Percentiles rank a stretch among this genome's conserved stretches.
phyloP scores from a whole-genome alignment of 2,888 invertebrate species.

The Aporophyla lueneburgensis region DNA sequence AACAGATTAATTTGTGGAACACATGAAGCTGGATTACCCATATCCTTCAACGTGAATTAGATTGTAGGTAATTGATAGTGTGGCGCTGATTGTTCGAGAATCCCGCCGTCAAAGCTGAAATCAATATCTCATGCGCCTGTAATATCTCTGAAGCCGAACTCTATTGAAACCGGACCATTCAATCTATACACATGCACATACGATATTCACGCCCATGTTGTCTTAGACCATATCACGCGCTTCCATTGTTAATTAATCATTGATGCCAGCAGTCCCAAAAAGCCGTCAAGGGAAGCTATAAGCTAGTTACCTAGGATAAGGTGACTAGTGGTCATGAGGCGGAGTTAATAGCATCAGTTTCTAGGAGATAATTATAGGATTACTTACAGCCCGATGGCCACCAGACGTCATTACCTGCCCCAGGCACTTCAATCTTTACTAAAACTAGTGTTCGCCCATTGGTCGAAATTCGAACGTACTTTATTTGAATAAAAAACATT shows the following conservation, averaged over 20 bases:
- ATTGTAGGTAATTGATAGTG: no score
- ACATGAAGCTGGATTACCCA: no score
- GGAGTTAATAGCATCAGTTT: background rate
- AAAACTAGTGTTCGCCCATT: no score
- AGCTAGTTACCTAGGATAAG: background rate
- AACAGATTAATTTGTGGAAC: no score
- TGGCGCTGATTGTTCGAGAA: no score
- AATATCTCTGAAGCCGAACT: background rate
- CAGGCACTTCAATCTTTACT: background rate
- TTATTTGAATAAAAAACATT: no score
- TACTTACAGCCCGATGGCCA: background rate
- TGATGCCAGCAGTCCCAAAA: background rate
- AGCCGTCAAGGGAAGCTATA: background rate
- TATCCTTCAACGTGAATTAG: no score
- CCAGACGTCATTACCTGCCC: background rate
- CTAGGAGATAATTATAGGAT: background rate
- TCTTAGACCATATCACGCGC: background rate
- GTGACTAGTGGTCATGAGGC: background rate
- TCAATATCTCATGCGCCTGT: background rate
- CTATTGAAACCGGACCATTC: background rate
- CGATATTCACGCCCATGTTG: background rate
- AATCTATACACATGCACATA: background rate
- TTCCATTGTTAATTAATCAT: background rate
- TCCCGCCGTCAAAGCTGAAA: background rate
- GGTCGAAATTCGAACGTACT: no score